Percentiles rank a stretch among this genome's conserved stretches.
These are phyloP conservation scores for Tenodera sinensis DNA, from an alignment of 2,888 invertebrate species.

Conservation along the genomic window DNA sequence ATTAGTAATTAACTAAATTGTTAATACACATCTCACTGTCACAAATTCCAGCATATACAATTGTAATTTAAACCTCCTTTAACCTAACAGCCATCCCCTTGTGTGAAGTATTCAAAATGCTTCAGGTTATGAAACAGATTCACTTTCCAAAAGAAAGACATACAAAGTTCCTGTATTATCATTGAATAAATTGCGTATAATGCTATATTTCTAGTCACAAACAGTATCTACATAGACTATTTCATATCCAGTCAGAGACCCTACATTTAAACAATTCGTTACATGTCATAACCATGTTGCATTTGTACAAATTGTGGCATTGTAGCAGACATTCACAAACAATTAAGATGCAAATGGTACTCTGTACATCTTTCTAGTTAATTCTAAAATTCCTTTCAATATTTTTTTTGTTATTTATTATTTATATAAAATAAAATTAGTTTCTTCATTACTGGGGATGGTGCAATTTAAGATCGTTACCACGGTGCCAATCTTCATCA, in stretches of 20 bases:
- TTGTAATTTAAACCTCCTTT: no score
- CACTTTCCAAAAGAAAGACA: background rate
- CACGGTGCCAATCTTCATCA: background rate
- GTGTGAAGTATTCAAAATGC: background rate
- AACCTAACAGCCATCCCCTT: constrained; percentile 5
- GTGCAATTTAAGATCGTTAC: no score
- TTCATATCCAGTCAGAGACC: background rate
- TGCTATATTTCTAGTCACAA: background rate
- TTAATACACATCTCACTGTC: no score
- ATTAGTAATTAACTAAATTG: no score
- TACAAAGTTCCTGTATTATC: constrained; percentile 2
- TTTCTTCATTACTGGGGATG: constrained; percentile 5
- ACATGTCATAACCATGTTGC: background rate
- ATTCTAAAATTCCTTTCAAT: background rate
- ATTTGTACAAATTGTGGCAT: background rate
- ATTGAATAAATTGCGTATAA: background rate
- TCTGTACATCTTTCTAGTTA: constrained; percentile 3
- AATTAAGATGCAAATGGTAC: background rate
- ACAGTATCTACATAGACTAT: background rate
- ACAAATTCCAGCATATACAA: no score
- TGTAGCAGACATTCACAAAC: background rate
- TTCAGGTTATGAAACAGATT: constrained; percentile 1
- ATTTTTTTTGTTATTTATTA: background rate
- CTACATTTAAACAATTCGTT: background rate
- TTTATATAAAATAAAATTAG: constrained; percentile 15